Evolutionary conservation across 2,797 vertebrate species (phyloP), one percentile per base, ranked within the genome.

Genomic region (Chrysocyon brachyurus): DNA sequence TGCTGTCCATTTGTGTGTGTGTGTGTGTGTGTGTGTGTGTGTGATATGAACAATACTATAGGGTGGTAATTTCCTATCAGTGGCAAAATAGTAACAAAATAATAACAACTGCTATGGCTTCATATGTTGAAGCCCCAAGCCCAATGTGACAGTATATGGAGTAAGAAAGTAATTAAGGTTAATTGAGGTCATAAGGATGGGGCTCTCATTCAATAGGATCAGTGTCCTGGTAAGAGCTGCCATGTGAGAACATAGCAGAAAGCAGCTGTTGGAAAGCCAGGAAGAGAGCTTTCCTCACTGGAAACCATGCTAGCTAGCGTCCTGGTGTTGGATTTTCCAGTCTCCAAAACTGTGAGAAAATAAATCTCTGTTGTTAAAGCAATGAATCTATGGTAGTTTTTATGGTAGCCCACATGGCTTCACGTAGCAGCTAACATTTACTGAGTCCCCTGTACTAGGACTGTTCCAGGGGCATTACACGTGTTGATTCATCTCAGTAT

Each of bases 391-490:
- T 5, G 22, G 31, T 17, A 22, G 85, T 63, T 82, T 57, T 46
- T 49, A 5, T 0, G 22, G 68, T 46, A 36, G 73, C 54, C 22
- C 15, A 1, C 12, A 19, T 1, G 31, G 40, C 6, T 19, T 14
- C 6, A 57, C 3, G 10, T 0, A 26, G 19, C 8, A 46, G 0
- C 72, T 57, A 7, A 57, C 12, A 9, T 8, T 15, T 49, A 12
- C 2, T 0, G n/a, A 56, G 17, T 17, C 63, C 5, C 12, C 28
- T 4, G 2, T 1, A 15, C 52, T 40, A 75, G 54, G 16, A 46
- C 22, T 7, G 8, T 28, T 40, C 56, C 52, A 5, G 7, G n/a
- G 3, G 26, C 12, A 28, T 54, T 12, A 28, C 12, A 0, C 0
- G 52, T 16, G 17, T 6, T 8, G 73, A 56, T 4, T 15, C 15